A percentile compares a stretch with the other conserved stretches of the same genome.
Evolutionary conservation across 2,888 invertebrate genomes (phyloP).

Genomic region (Drosophila formosana): DNA sequence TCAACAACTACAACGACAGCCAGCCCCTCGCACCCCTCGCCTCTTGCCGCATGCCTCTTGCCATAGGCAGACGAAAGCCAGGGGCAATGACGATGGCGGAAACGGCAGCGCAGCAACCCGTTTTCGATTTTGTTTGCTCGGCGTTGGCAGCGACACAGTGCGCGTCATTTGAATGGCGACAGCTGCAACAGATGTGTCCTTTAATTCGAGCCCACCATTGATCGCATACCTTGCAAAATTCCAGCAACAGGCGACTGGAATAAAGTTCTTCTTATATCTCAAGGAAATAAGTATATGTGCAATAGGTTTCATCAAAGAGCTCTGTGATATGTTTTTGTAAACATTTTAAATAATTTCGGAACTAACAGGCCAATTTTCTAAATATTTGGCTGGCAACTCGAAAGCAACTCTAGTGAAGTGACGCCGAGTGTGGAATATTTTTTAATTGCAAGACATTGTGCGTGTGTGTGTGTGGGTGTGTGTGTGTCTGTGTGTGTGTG

Average conservation of each 20-base stretch:
- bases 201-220: background rate
- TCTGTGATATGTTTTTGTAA: too few relatives aligned
- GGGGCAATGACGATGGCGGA: background rate
- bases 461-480: constrained; percentile 35
- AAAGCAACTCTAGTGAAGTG: constrained; percentile 6
- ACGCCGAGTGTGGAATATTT: constrained; percentile 59
- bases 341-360: too few relatives aligned
- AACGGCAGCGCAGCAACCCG: constrained; percentile 58
- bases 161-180: constrained; percentile 21
- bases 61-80: constrained; percentile 19
- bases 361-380: too few relatives aligned
- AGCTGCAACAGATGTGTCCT: constrained; percentile 3
- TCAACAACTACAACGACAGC: constrained; percentile 31
- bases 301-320: too few relatives aligned
- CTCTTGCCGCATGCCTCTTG: constrained; percentile 24
- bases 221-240: background rate
- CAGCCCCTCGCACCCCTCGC: constrained; percentile 1
- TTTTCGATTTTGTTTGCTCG: constrained; percentile 74
- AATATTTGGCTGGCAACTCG: too few relatives aligned
- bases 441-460: constrained; percentile 77
- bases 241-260: too few relatives aligned
- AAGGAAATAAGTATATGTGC: too few relatives aligned
- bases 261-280: too few relatives aligned
- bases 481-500: constrained; percentile 55
- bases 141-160: constrained; percentile 41